Evolutionary conservation across 1,140 invertebrate genomes (phyloP).

Genomic region (Drosophila varians): DNA sequence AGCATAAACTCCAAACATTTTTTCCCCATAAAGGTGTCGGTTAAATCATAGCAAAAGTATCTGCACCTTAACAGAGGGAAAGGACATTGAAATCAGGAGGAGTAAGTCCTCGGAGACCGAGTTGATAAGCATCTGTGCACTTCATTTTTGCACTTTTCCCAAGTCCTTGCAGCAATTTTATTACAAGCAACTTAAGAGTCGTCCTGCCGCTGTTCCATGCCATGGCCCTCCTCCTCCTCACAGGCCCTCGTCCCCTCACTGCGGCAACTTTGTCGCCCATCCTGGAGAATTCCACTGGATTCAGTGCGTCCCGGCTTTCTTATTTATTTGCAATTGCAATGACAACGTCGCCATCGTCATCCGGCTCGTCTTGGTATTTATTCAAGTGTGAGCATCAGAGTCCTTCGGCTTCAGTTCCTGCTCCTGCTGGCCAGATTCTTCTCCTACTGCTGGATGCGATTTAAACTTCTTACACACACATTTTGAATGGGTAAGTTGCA

Average conservation of each 20-base stretch:
- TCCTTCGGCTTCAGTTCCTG: conserved; percentile 10
- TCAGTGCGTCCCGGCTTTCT: conserved; percentile 50
- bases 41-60: conserved; percentile 64
- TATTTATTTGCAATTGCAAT: conserved; percentile 82
- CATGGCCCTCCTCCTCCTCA: too few species aligned
- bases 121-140: conserved; percentile 77
- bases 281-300: conserved; percentile 34
- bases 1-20: too few species aligned
- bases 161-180: conserved; percentile 69
- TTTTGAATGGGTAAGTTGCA: conserved; percentile 78
- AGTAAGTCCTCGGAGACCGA: conserved; percentile 10
- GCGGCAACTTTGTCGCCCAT: conserved; percentile 61
- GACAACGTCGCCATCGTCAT: conserved; percentile 65
- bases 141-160: conserved; percentile 78
- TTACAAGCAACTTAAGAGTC: conserved; percentile 77
- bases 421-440: conserved; percentile 14
- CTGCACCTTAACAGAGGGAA: conserved; percentile 23
- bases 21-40: conserved; percentile 37
- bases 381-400: conserved; percentile 73
- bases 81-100: conserved; percentile 16
- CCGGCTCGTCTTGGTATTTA: conserved; percentile 66
- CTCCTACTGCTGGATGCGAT: conserved; percentile 60
- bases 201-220: conserved; percentile 31
- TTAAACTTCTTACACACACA: conserved; percentile 82
- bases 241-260: background rate